Conservation (phyloP, 2,888 invertebrate genomes). For the Diarsia dahlii region DNA sequence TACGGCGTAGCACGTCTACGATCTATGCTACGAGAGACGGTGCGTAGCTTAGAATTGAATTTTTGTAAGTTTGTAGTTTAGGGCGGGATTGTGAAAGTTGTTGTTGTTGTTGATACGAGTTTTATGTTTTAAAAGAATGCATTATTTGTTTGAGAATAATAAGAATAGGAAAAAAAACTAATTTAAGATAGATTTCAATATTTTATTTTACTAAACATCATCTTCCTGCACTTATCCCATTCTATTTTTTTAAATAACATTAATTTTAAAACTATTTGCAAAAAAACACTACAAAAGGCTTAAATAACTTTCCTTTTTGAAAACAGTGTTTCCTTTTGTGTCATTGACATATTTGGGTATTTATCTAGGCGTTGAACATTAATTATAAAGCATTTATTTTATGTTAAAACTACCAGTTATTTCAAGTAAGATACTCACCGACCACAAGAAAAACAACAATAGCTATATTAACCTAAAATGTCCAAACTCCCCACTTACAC, state of each 20-base stretch:
- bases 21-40: constrained; percentile 61
- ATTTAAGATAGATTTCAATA: not conserved
- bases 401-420: too few species aligned
- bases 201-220: not conserved
- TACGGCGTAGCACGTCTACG: constrained; percentile 75
- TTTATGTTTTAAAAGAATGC: not conserved
- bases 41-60: constrained; percentile 43
- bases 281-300: too few species aligned
- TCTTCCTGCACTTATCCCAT: too few species aligned
- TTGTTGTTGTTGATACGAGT: not conserved
- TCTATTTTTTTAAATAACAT: too few species aligned
- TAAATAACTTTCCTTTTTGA: too few species aligned
- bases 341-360: too few species aligned
- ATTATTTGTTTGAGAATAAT: not conserved
- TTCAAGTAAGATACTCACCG: too few species aligned
- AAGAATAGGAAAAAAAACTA: not conserved
- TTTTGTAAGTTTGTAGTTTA: not conserved
- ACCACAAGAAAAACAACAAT: too few species aligned
- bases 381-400: too few species aligned
- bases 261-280: too few species aligned
- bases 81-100: not conserved
- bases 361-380: too few species aligned
- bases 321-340: too few species aligned
- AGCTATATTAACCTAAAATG: not conserved
- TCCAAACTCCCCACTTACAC: constrained; percentile 45